Evolutionary conservation across 2,113 vertebrate genomes (phyloP), one percentile per base, ranked within the genome.

Genomic region (Chlamydotis undulata): DNA sequence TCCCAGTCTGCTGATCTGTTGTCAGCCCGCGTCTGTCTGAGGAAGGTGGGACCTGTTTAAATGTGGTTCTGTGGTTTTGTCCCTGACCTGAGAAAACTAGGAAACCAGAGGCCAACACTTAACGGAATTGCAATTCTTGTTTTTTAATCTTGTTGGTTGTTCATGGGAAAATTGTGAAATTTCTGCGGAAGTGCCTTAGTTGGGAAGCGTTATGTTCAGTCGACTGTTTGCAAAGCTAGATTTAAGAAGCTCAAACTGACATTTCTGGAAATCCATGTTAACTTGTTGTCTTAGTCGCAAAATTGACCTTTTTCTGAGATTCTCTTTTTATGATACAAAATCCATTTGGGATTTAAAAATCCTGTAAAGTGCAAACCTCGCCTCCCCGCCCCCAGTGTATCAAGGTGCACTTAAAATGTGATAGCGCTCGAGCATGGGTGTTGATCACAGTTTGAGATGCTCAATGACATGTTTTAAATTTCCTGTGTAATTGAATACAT

Each of bases 21-120:
- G 0, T 1, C 19, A 82, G 45, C 60, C 61, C 0, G 0, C 1
- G 0, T 23, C 68, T 57, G 63, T 67, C 47, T 1, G 21, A 12
- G 88, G 24, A 39, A 22, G 23, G 25, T 35, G 73, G 81, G 24
- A n/a, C 45, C 57, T 0, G 0, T 26, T 68, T 19, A 33, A 60
- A 19, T 7, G 65, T 12, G 74, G n/a, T 50, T 26, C 83, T n/a
- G 14, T 6, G 70, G 21, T 15, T 81, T 52, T 24, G 28, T 33
- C 41, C 53, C 76, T 29, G 57, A 28, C 14, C 15, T 12, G 80
- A 63, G 21, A 18, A 22, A 24, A 47, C 21, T 13, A 1, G 28
- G 68, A 63, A 84, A 37, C 31, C 26, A 23, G 63, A 81, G 33
- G 18, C 52, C 31, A 18, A 82, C 49, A 79, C 65, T 67, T 68